Conservation (phyloP, 2,888 invertebrate species). For the Clostera curtula region DNA sequence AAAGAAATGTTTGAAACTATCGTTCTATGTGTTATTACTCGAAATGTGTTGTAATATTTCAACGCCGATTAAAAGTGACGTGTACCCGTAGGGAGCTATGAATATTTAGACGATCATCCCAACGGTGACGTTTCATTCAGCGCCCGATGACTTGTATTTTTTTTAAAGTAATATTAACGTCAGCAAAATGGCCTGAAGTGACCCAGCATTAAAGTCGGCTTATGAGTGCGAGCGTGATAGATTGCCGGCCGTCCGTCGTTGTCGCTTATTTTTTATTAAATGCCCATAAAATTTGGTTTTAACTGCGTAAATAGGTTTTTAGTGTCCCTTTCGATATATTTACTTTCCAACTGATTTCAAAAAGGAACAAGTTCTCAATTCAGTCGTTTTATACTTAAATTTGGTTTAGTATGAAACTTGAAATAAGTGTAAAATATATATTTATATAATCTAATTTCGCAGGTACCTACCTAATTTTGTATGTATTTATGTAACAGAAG, state of each 20-base stretch:
- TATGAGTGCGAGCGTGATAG: slow-evolving; percentile 69
- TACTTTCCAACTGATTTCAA: slow-evolving; percentile 25
- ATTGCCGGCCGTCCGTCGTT: slow-evolving; percentile 49
- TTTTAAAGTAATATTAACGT: slow-evolving; percentile 65
- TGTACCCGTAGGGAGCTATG: slow-evolving; percentile 28
- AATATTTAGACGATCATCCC: slow-evolving; percentile 52
- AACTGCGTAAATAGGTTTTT: slow-evolving; percentile 61
- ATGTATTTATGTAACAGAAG: no score
- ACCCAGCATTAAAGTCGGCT: slow-evolving; percentile 72
- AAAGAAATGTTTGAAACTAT: no score
- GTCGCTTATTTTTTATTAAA: slow-evolving; percentile 68
- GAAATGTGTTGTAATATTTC: slow-evolving; percentile 36
- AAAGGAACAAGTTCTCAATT: slow-evolving; percentile 24
- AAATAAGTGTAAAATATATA: no score
- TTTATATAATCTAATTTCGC: no score
- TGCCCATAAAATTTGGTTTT: slow-evolving; percentile 56
- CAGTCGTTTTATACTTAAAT: slow-evolving; percentile 6
- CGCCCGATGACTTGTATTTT: slow-evolving; percentile 52
- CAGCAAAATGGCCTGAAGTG: slow-evolving; percentile 70
- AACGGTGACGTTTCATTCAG: slow-evolving; percentile 54
- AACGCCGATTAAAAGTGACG: slow-evolving; percentile 29
- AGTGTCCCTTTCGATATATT: slow-evolving; percentile 34
- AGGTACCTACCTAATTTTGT: no score
- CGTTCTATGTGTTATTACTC: no score
- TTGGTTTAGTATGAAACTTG: no score